These are phyloP conservation scores for Gobiocypris rarus DNA, from an alignment of 2,113 vertebrate species.

Conservation along the genomic window DNA sequence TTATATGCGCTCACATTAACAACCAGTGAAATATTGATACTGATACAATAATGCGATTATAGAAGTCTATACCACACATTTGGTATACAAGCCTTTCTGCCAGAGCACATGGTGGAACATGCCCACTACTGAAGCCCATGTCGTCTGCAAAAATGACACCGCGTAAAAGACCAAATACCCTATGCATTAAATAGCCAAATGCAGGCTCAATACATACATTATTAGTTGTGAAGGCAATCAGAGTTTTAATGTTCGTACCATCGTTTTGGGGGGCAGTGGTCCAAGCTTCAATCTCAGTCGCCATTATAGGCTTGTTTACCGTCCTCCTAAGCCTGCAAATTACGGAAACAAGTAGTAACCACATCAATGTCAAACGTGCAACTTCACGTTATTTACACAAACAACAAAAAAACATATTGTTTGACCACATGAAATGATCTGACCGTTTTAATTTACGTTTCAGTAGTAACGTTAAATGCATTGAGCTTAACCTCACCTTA, in stretches of 20 bases:
- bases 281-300: conserved; percentile 77
- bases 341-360: conserved; percentile 40
- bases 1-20: neutral
- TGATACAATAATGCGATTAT: neutral
- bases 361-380: neutral
- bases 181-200: neutral
- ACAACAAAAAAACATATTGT: neutral
- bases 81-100: neutral
- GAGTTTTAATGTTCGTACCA: conserved; percentile 66
- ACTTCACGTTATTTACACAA: neutral
- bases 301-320: conserved; percentile 67
- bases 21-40: neutral
- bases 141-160: conserved; percentile 59
- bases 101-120: conserved; percentile 73
- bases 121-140: conserved; percentile 65
- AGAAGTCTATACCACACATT: neutral
- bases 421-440: neutral
- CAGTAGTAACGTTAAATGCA: neutral
- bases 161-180: neutral
- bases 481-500: conserved; percentile 27
- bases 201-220: neutral
- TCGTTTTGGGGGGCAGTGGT: conserved; percentile 64
- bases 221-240: neutral
- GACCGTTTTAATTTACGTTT: neutral
- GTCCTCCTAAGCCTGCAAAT: conserved; percentile 46